These are phyloP conservation scores for Paralvinella palmiformis DNA, from an alignment of 1,140 invertebrate genomes.

Conservation along the genomic window DNA sequence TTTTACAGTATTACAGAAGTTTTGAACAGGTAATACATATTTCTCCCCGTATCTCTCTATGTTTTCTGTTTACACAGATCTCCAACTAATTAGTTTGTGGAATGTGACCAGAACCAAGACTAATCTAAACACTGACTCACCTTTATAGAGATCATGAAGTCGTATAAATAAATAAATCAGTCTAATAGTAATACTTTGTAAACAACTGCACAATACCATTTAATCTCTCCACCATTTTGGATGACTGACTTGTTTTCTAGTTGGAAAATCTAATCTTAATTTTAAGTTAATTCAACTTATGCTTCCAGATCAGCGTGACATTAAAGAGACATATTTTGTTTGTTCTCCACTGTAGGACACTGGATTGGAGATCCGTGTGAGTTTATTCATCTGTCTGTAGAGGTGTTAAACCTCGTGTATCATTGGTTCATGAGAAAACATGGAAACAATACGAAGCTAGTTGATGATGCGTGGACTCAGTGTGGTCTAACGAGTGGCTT, in stretches of 20 bases:
- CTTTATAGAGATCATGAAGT: too few relatives aligned
- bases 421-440: constrained; percentile 52
- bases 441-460: constrained; percentile 57
- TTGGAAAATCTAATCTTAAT: constrained; percentile 15
- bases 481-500: constrained; percentile 63
- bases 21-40: too few relatives aligned
- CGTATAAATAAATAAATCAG: neutral
- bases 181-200: neutral
- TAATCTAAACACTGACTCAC: too few relatives aligned
- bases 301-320: neutral
- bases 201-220: neutral
- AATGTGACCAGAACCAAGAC: too few relatives aligned
- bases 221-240: neutral
- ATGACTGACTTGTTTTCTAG: constrained; percentile 31
- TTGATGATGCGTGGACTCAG: constrained; percentile 60
- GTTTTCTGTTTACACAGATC: too few relatives aligned
- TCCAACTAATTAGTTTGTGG: too few relatives aligned
- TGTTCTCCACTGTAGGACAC: constrained; percentile 56
- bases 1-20: too few relatives aligned
- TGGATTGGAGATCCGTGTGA: constrained; percentile 71
- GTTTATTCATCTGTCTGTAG: constrained; percentile 65
- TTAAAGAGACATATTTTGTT: constrained; percentile 6
- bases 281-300: neutral
- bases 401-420: constrained; percentile 18
- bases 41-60: too few relatives aligned